Evolutionary conservation across 2,113 vertebrate species (phyloP), one percentile per base, ranked within the genome.

Genomic region (Callipepla squamata): DNA sequence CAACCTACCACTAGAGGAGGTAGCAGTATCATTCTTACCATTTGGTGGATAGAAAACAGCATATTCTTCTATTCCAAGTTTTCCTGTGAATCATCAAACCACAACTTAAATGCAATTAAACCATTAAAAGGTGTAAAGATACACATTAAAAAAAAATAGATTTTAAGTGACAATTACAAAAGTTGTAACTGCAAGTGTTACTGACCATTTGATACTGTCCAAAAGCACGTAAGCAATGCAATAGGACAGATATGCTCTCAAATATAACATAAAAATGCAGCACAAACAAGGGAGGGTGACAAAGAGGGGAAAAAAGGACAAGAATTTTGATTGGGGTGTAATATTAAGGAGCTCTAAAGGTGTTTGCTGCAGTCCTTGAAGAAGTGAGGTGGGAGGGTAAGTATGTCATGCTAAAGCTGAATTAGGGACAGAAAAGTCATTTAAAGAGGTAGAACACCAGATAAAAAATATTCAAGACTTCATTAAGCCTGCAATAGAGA

Each of bases 1-100:
- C n/a, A 63, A 63, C 86, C 86, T 96, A 73, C 97, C 97, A 97
- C 97, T 97, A 98, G 96, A 97, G 97, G 97, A 92, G 92, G 96
- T 95, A 95, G 89, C 10, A 92, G 92, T 32, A 95, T 53, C 91
- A 94, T 40, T 89, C 98, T 98, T 97, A 99, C 99, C 99, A 40
- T 99, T 99, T 48, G 99, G 99, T 84, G 99, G 99, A 95, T 99
- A 99, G 94, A 99, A 98, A 80, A 99, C 98, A 34, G 98, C 98
- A 93, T 97, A 98, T 77, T 98, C 98, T 96, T 99, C 98, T 61
- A 98, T 93, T 87, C 98, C 99, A 2, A 97, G 97, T 91, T 99
- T 99, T 83, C 98, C 99, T 99, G 90, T 72, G 84, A 97, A 89
- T 75, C 81, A 92, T 55, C 76, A 65, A 83, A 93, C 0, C 68